Evolutionary conservation across 2,888 invertebrate species (phyloP).

Genomic region (Stegana nigrithorax): DNA sequence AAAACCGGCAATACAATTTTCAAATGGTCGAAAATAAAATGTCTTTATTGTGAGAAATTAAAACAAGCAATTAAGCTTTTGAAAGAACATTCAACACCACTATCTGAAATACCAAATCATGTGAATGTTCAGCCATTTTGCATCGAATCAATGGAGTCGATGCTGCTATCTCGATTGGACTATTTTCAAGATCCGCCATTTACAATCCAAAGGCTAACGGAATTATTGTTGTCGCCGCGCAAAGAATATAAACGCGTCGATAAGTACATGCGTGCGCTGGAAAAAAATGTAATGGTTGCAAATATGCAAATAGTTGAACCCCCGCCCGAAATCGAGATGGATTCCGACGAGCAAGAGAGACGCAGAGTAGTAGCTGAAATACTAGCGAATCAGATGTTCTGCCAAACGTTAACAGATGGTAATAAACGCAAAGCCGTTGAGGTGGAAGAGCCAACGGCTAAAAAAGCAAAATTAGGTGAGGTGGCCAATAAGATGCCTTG

Average conservation of each 20-base stretch:
- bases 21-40: slow-evolving; percentile 86
- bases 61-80: slow-evolving; percentile 83
- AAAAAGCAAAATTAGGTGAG: too few species aligned
- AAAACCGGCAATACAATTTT: slow-evolving; percentile 91
- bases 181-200: slow-evolving; percentile 89
- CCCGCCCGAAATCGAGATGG: background rate
- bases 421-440: too few species aligned
- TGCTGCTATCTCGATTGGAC: slow-evolving; percentile 80
- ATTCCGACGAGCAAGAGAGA: background rate
- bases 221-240: slow-evolving; percentile 84
- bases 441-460: too few species aligned
- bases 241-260: slow-evolving; percentile 93
- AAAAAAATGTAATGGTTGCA: slow-evolving; percentile 80
- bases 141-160: slow-evolving; percentile 85
- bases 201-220: slow-evolving; percentile 92
- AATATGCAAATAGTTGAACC: background rate
- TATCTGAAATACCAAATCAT: slow-evolving; percentile 72
- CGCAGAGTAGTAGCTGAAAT: background rate
- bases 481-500: too few species aligned
- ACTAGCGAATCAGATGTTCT: too few species aligned
- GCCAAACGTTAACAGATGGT: too few species aligned
- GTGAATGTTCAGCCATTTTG: slow-evolving; percentile 89
- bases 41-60: slow-evolving; percentile 84
- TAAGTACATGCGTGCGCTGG: slow-evolving; percentile 93
- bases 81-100: background rate